Conservation (phyloP, 2,113 vertebrate species). For the Chrysochloris asiatica region DNA sequence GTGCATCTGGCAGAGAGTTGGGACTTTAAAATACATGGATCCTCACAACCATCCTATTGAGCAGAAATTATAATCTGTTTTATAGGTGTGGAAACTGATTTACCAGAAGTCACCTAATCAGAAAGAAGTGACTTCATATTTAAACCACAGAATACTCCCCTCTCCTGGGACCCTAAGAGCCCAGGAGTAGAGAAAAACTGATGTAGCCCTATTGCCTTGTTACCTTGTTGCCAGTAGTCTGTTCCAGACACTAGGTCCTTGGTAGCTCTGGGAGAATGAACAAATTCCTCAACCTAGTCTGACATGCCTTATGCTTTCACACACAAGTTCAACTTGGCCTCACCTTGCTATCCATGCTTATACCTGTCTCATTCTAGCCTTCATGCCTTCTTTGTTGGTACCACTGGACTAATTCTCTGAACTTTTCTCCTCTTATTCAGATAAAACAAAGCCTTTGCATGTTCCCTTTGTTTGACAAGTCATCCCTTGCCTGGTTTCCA, state of each 20-base stretch:
- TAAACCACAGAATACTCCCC: not conserved
- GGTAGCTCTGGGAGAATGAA: not conserved
- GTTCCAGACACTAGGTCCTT: not conserved
- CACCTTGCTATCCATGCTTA: not conserved
- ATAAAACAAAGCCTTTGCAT: constrained; percentile 24
- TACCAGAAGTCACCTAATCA: not conserved
- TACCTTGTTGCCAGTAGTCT: not conserved
- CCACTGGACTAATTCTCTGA: not conserved
- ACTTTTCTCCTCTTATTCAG: not conserved
- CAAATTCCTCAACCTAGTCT: constrained; percentile 17
- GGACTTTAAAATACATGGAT: constrained; percentile 11
- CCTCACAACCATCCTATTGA: not conserved
- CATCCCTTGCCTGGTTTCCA: not conserved
- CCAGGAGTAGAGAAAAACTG: not conserved
- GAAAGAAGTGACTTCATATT: not conserved
- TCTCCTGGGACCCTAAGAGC: not conserved
- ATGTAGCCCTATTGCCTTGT: not conserved
- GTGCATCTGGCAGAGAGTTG: not conserved
- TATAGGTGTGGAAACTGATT: constrained; percentile 14
- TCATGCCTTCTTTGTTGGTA: not conserved
- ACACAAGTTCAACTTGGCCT: not conserved
- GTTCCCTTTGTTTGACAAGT: constrained; percentile 48
- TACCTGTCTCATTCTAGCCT: constrained; percentile 19
- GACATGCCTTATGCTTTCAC: not conserved
- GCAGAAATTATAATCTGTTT: constrained; percentile 30